A percentile compares a stretch with the other conserved stretches of the same genome.
Conservation (phyloP, 2,888 invertebrate genomes). For the Asteroscopus sphinx region DNA sequence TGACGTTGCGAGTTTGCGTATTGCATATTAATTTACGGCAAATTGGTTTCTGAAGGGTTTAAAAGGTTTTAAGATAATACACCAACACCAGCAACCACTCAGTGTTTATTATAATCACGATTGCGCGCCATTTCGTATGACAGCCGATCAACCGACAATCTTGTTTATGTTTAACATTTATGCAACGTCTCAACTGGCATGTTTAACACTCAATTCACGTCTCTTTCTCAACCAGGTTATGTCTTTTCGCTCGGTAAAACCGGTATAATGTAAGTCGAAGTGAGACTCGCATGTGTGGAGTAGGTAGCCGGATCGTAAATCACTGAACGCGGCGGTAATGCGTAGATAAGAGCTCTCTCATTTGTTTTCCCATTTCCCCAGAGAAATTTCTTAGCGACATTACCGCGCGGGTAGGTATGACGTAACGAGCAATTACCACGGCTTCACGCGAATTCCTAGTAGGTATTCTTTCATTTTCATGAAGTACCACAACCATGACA, state of each 20-base stretch:
- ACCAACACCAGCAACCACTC: conserved; percentile 21
- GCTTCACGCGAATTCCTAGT: conserved; percentile 59
- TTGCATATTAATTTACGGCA: conserved; percentile 6
- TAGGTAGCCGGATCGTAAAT: conserved; percentile 83
- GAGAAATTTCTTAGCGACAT: conserved; percentile 87
- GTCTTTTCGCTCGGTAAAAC: conserved; percentile 77
- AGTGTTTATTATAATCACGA: conserved; percentile 55
- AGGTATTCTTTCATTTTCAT: conserved; percentile 64
- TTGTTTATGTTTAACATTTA: conserved; percentile 73
- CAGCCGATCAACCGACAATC: conserved; percentile 67
- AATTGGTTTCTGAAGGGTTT: conserved; percentile 16
- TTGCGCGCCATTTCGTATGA: conserved; percentile 56
- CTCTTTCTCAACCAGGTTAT: conserved; percentile 78
- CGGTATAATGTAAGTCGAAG: conserved; percentile 69
- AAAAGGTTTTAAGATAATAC: conserved; percentile 22
- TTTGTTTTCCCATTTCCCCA: conserved; percentile 88
- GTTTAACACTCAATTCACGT: conserved; percentile 84
- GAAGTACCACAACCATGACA: conserved; percentile 51
- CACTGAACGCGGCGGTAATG: conserved; percentile 83
- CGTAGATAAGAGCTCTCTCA: conserved; percentile 88
- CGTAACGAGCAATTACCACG: conserved; percentile 79
- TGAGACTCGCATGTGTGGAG: conserved; percentile 68
- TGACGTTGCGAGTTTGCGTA: conserved; percentile 12
- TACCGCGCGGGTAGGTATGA: conserved; percentile 76
- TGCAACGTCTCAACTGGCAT: conserved; percentile 75